Conservation (phyloP, 2,113 vertebrate species). For the Rhabdomys dilectus region DNA sequence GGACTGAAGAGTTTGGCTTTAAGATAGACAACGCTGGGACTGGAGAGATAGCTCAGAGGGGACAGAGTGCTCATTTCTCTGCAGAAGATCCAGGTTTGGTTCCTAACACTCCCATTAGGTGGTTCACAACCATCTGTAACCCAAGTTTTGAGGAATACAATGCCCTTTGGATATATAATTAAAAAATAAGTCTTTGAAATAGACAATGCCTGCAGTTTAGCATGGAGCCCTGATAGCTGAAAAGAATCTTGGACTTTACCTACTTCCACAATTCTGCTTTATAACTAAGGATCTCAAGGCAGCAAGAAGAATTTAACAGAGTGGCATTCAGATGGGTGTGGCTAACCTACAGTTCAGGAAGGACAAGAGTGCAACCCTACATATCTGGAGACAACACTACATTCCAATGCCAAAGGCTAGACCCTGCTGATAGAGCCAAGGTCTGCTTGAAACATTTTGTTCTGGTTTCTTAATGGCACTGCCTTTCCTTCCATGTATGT, state of each 20-base stretch:
- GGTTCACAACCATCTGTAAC: not conserved
- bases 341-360: not conserved
- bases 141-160: not conserved
- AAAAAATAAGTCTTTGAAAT: not conserved
- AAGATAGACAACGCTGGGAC: not conserved
- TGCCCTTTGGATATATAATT: not conserved
- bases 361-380: not conserved
- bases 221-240: not conserved
- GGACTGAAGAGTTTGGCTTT: not conserved
- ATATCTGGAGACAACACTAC: not conserved
- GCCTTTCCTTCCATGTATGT: not conserved
- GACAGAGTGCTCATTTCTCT: not conserved
- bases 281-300: not conserved
- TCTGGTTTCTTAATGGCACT: not conserved
- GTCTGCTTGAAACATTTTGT: not conserved
- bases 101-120: not conserved
- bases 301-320: not conserved
- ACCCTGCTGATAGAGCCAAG: not conserved
- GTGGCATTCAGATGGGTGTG: not conserved
- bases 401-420: not conserved
- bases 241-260: constrained; percentile 3
- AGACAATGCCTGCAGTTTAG: not conserved
- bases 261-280: not conserved
- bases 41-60: too few species aligned
- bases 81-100: not conserved